phyloP scores from a whole-genome alignment of 2,113 vertebrate species.

The Psilopogon haemacephalus region DNA sequence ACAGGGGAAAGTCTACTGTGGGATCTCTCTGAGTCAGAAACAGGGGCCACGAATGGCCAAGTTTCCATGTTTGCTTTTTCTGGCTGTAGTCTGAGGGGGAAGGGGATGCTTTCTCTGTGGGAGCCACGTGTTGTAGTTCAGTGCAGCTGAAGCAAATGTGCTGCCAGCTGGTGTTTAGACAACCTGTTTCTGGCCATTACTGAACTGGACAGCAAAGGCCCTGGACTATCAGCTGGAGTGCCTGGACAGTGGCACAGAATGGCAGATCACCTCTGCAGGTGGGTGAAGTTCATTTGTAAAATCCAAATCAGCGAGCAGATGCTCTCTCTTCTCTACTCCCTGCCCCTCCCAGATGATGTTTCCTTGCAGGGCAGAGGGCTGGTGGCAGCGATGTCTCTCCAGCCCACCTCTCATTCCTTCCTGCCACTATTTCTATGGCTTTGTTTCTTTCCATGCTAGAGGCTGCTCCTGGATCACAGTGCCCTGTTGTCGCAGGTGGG shows the following conservation, averaged over 20 bases:
- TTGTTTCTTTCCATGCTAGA: fast-evolving
- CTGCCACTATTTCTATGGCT: fast-evolving
- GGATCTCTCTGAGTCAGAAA: not conserved
- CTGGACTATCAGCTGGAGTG: not conserved
- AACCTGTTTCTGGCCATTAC: not conserved
- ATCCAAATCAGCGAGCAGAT: not conserved
- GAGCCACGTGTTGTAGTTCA: fast-evolving
- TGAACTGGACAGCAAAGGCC: not conserved
- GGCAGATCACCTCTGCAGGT: not conserved
- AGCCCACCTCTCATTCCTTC: not conserved
- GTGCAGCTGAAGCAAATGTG: fast-evolving
- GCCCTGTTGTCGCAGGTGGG: not conserved
- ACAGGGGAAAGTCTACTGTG: not conserved
- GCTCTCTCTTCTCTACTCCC: not conserved
- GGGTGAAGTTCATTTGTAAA: not conserved
- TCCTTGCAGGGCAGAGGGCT: not conserved
- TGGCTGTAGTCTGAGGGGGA: not conserved
- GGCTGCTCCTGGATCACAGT: fast-evolving
- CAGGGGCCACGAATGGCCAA: not conserved
- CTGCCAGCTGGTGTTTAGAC: not conserved
- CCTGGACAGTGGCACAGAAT: not conserved
- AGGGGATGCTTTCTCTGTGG: not conserved
- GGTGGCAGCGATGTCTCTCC: fast-evolving
- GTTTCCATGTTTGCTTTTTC: not conserved
- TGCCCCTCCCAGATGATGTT: not conserved